Base-by-base conservation (phyloP, 1,140 invertebrate genomes). In the Drosophila pseudoananassae region DNA sequence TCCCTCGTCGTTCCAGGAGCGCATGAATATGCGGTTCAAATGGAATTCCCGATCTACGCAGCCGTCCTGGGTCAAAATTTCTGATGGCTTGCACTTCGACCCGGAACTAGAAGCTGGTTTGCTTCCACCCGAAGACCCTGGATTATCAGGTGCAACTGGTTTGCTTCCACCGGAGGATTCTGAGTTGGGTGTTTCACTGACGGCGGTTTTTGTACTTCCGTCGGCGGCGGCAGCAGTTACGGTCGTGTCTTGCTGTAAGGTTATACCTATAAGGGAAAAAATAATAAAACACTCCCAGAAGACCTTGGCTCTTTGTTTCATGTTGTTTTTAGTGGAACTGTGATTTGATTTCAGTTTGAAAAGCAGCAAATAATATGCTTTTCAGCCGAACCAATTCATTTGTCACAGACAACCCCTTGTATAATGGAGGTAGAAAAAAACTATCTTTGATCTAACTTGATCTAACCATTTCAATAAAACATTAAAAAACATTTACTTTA, bases 1-100 rank as follows among this genome's bases (percentile, higher is more conserved):
- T n/a, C 49, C 52, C 1, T 54, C 63, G 10, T 63, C 68, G 0
- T 20, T 58, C 68, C 68, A 76, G 6, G 47, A 17, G 6, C 40
- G 17, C n/a, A 33, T 2, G 0, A 80, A 7, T 0, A 77, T 4
- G 0, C 5, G 10, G 0, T 70, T 20, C 5, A 77, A 9, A 33
- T 57, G 69, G 1, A 0, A 1, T 0, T 75, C 45, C 1, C 60
- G 64, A 60, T 71, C 25, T 0, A 81, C 33, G 23, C 79, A 82
- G 1, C 78, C 78, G 4, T 33, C 46, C 0, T 15, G 4, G 7
- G 64, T 63, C 1, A 74, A 10, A 5, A 82, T 6, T 52, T 82
- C 45, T 12, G 4, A 40, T 0, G 40, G 12, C 14, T 57, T 43
- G 49, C 78, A 82, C 6, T 40, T 0, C 1, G 45, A 25, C 4